These are phyloP conservation scores for Diplodus sargus DNA, from an alignment of 2,797 vertebrate species.

Conservation along the genomic window DNA sequence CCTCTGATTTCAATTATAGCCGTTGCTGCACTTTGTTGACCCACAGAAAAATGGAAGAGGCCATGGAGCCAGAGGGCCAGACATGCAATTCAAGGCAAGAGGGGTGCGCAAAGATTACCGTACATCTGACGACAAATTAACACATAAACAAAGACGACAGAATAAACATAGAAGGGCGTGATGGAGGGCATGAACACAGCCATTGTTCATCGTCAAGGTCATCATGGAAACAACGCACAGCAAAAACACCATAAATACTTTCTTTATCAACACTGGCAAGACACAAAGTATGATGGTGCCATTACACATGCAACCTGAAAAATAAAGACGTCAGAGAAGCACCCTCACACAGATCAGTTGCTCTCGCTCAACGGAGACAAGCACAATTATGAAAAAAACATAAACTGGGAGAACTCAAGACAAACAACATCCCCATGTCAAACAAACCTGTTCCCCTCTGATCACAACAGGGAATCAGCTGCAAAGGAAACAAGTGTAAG, in stretches of 20 bases:
- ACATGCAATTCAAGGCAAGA: background rate
- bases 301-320: slow-evolving; percentile 15
- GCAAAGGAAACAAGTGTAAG: slow-evolving; percentile 2
- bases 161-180: background rate
- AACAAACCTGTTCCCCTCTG: background rate
- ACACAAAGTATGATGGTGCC: slow-evolving; percentile 6
- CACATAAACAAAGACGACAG: background rate
- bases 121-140: background rate
- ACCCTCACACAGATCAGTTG: background rate
- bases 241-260: background rate
- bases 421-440: background rate
- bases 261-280: background rate
- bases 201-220: background rate
- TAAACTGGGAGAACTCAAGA: background rate
- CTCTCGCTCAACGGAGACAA: slow-evolving; percentile 27
- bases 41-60: background rate
- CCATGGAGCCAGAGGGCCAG: background rate
- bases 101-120: background rate
- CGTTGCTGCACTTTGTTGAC: slow-evolving; percentile 2
- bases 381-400: slow-evolving; percentile 29
- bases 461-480: slow-evolving; percentile 16
- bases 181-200: background rate
- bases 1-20: background rate
- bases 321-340: background rate
- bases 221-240: background rate